A percentile compares a stretch with the other conserved stretches of the same genome.
phyloP scores from a whole-genome alignment of 2,888 invertebrate genomes.

The Drosophila nigricruria region DNA sequence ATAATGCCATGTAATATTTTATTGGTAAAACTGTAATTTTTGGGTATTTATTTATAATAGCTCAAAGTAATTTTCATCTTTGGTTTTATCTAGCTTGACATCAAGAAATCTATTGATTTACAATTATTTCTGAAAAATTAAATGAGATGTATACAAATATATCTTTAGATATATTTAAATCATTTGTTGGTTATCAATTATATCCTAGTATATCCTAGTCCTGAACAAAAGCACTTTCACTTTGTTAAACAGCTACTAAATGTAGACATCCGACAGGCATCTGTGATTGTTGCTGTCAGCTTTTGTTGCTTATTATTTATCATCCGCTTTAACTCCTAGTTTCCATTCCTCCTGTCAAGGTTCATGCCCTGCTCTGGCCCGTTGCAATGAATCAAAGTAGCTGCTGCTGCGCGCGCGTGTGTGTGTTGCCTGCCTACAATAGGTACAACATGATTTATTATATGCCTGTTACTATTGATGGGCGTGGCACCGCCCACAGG shows the following conservation, averaged over 20 bases:
- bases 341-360: conserved; percentile 1
- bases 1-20: too few relatives aligned
- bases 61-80: too few relatives aligned
- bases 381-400: conserved; percentile 72
- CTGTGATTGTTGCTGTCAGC: conserved; percentile 62
- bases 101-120: too few relatives aligned
- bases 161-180: too few relatives aligned
- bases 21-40: too few relatives aligned
- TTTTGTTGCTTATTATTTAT: conserved; percentile 73
- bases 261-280: conserved; percentile 46
- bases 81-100: too few relatives aligned
- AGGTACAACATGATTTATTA: conserved; percentile 60
- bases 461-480: conserved; percentile 27
- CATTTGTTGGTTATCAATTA: too few relatives aligned
- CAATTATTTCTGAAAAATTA: too few relatives aligned
- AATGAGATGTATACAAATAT: too few relatives aligned
- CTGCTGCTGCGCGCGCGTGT: conserved; percentile 5
- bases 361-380: conserved; percentile 30
- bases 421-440: conserved; percentile 37
- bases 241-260: conserved; percentile 30
- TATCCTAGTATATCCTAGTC: not conserved
- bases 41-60: too few relatives aligned
- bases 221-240: not conserved
- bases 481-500: conserved; percentile 42
- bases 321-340: conserved; percentile 35